Evolutionary conservation across 2,888 invertebrate species (phyloP).

Genomic region (Pteria penguin): DNA sequence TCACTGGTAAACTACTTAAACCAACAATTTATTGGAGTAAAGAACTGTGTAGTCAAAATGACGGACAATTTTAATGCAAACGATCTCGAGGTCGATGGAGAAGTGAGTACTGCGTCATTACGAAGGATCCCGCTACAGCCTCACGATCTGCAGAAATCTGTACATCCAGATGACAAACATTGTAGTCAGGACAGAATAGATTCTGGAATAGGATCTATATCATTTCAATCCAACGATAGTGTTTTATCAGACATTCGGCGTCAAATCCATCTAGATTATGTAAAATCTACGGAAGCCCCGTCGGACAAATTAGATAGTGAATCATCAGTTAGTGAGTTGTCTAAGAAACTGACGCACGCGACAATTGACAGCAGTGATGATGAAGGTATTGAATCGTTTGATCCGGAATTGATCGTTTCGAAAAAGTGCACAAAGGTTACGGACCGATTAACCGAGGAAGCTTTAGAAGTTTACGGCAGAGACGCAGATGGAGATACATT

Average conservation of each 20-base stretch:
- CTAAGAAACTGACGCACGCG: not conserved
- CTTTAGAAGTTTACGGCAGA: slow-evolving; percentile 34
- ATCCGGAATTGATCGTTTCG: not conserved
- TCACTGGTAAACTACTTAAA: not conserved
- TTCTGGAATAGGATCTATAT: slow-evolving; percentile 1
- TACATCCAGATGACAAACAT: not conserved
- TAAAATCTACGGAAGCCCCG: not conserved
- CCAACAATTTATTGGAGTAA: not conserved
- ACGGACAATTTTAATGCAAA: not conserved
- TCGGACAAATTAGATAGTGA: not conserved
- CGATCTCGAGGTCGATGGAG: slow-evolving; percentile 11
- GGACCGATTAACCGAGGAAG: slow-evolving; percentile 32
- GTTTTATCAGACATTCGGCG: not conserved
- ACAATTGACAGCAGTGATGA: not conserved
- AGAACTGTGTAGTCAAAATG: not conserved
- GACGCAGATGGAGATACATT: slow-evolving; percentile 58
- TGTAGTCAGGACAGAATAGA: slow-evolving; percentile 3
- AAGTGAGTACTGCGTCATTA: not conserved
- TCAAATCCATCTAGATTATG: not conserved
- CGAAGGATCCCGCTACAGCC: not conserved
- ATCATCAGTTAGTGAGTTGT: not conserved
- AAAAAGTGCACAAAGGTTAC: not conserved
- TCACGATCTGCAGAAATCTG: not conserved
- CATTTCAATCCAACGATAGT: slow-evolving; percentile 2
- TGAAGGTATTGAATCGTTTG: slow-evolving; percentile 10